Evolutionary conservation across 2,888 invertebrate genomes (phyloP).

Genomic region (Lasioglossum morio): DNA sequence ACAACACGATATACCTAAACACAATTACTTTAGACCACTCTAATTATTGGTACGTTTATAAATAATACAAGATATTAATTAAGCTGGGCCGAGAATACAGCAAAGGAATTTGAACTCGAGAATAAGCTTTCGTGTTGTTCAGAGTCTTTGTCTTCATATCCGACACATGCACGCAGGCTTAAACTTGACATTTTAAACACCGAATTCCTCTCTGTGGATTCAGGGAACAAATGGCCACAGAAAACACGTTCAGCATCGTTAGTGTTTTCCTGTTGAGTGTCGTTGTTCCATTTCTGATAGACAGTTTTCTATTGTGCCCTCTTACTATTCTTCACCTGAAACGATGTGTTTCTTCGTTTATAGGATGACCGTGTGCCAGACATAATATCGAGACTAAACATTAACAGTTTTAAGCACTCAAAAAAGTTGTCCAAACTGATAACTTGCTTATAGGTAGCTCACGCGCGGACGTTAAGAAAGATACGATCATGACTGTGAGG

Average conservation of each 20-base stretch:
- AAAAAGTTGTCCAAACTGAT: background rate
- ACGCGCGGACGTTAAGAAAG: background rate
- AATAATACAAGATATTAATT: background rate
- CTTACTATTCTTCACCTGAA: background rate
- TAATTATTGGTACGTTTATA: background rate
- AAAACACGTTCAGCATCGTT: background rate
- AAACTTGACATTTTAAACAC: slow-evolving; percentile 8
- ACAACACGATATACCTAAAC: background rate
- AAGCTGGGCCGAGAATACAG: background rate
- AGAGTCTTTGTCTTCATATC: background rate
- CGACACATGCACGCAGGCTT: background rate
- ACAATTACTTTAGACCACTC: background rate
- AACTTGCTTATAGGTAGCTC: background rate
- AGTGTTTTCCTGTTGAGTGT: background rate
- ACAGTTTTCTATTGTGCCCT: slow-evolving; percentile 1
- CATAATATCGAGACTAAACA: background rate
- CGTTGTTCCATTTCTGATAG: background rate
- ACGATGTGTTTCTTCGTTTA: background rate
- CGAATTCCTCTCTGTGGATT: background rate
- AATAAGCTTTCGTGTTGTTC: background rate
- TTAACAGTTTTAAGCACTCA: background rate
- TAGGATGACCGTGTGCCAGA: background rate
- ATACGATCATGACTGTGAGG: background rate
- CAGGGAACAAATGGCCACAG: background rate
- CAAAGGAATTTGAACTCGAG: background rate